A percentile compares a stretch with the other conserved stretches of the same genome.
phyloP scores from a whole-genome alignment of 2,797 vertebrate species.

The Rachycentron canadum region DNA sequence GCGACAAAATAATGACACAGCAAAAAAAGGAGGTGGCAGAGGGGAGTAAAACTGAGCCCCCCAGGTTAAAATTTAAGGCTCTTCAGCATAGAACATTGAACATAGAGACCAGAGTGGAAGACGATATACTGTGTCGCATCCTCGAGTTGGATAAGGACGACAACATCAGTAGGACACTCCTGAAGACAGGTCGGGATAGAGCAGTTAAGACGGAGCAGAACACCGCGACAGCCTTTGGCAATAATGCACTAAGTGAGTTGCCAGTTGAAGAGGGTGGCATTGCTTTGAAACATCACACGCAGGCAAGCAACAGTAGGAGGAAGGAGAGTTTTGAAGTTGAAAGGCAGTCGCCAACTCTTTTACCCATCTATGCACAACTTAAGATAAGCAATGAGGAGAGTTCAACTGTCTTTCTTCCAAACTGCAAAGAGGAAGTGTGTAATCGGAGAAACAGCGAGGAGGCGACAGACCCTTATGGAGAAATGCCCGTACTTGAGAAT shows the following conservation, averaged over 20 bases:
- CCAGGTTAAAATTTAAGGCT: constrained; percentile 6
- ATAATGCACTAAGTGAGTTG: constrained; percentile 10
- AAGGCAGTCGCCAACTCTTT: constrained; percentile 4
- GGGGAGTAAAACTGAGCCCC: background rate
- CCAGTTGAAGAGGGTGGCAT: constrained; percentile 14
- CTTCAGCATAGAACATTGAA: constrained; percentile 39
- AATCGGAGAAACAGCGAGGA: background rate
- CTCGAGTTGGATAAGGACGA: constrained; percentile 40
- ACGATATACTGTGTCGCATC: constrained; percentile 16
- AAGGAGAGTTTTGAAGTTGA: constrained; percentile 4
- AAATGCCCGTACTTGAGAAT: constrained; percentile 65
- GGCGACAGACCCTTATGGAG: constrained; percentile 14
- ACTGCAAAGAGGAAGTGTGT: constrained; percentile 25
- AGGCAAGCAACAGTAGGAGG: background rate
- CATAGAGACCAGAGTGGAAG: constrained; percentile 44
- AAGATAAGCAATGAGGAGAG: background rate
- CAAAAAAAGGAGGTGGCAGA: background rate
- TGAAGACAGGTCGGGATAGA: constrained; percentile 31
- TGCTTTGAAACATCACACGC: background rate
- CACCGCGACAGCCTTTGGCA: constrained; percentile 25
- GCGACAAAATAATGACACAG: background rate
- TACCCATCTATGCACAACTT: constrained; percentile 39
- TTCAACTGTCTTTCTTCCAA: background rate
- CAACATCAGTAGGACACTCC: background rate
- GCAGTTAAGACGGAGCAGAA: constrained; percentile 27